Base-by-base conservation (phyloP, 2,888 invertebrate genomes). In the Zonitis immaculata region DNA sequence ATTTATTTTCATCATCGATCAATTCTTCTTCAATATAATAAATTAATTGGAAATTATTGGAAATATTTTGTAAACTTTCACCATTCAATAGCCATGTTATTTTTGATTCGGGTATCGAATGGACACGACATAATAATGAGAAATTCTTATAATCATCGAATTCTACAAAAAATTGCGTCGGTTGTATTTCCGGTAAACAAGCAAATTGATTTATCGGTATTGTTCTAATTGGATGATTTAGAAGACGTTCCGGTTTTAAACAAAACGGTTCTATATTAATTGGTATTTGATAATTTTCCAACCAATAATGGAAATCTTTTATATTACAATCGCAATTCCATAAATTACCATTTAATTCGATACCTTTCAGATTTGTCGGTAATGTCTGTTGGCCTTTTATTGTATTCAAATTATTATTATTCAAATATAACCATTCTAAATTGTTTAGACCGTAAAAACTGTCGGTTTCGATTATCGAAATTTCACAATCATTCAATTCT, bases 251-350 rank as follows among this genome's bases (percentile, higher is more conserved):
- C 6, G 92, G 92, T 42, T 84, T 81, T 48, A 82, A 80, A 74
- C 93, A 93, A 68, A 84, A 80, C 26, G 92, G 91, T 68, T 92
- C 91, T 50, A 86, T 84, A 26, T 86, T 82, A 69, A 88, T 85
- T 7, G 91, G 88, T 61, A 88, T 85, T 68, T 86, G 87, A 70
- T 87, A 86, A 70, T 83, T 84, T 61, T 81, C 79, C 66, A 94
- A 80, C 92, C 92, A 93, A 56, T 81, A 77, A 69, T 89, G 84
- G 67, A 93, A 77, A 68, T 89, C 86, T 63, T 86, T 78, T 67
- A 94, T 80, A 65, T 86, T 83, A 74, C 94, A 95, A 75, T 93
- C 91, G 76, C 94, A 95, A 63, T 85, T 82, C 94, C 93, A 94
- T 62, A 88, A 86, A 79, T 94, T 94, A 72, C 87, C 87, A 72